Conservation (phyloP, 1,140 invertebrate genomes). For the Dolichoris vasculosae region DNA sequence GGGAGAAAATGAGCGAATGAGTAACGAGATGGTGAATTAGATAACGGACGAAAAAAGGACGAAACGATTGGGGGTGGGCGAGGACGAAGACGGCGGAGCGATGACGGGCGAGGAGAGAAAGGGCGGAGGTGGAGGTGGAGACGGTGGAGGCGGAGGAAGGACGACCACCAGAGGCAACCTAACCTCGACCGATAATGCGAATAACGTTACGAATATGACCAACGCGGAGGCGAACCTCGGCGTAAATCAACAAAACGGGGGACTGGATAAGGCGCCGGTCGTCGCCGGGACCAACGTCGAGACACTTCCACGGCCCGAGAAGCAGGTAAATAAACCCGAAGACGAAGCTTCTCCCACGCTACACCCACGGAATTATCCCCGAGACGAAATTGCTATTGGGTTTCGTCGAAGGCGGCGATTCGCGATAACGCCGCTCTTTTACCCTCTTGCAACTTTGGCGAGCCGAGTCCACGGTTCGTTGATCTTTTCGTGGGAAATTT, state of each 20-base stretch:
- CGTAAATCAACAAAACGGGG: slow-evolving; percentile 71
- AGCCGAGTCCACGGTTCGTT: too few relatives aligned
- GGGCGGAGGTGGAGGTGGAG: slow-evolving; percentile 48
- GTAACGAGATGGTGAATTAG: slow-evolving; percentile 16
- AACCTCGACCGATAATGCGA: slow-evolving; percentile 68
- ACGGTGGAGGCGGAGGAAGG: slow-evolving; percentile 1
- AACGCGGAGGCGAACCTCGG: slow-evolving; percentile 68
- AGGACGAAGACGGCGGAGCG: slow-evolving; percentile 49
- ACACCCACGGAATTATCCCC: background rate
- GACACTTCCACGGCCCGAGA: slow-evolving; percentile 76
- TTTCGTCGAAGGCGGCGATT: background rate
- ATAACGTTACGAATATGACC: slow-evolving; percentile 65
- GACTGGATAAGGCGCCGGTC: slow-evolving; percentile 76
- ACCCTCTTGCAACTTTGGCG: too few relatives aligned
- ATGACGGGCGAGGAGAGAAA: slow-evolving; percentile 72
- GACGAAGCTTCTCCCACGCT: background rate
- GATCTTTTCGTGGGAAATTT: background rate
- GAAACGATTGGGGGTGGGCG: slow-evolving; percentile 53
- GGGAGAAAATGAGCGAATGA: background rate
- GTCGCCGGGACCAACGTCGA: slow-evolving; percentile 78
- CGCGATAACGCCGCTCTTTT: too few relatives aligned
- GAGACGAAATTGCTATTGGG: background rate
- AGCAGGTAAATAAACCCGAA: slow-evolving; percentile 70
- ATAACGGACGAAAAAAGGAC: slow-evolving; percentile 44
- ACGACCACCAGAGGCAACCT: slow-evolving; percentile 48